Percentiles rank a stretch among this genome's conserved stretches.
Evolutionary conservation across 64 coral and sea anemone species (phyloP).

Genomic region (Actinia tenebrosa): DNA sequence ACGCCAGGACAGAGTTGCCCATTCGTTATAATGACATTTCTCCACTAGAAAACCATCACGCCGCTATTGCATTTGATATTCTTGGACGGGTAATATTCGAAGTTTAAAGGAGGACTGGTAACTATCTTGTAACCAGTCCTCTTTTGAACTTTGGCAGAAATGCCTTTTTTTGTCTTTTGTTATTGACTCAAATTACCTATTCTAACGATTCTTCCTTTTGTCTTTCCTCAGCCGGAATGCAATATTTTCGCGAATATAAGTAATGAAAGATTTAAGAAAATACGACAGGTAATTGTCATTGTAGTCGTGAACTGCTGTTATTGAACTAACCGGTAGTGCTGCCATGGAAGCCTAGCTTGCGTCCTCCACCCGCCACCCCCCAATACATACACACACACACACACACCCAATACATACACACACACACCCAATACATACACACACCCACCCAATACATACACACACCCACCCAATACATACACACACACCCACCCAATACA

Average conservation of each 20-base stretch:
- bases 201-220: not conserved
- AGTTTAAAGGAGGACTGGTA: too few relatives aligned
- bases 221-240: conserved; percentile 54
- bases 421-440: too few relatives aligned
- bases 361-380: too few relatives aligned
- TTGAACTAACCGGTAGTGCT: not conserved
- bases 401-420: too few relatives aligned
- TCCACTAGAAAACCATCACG: conserved; percentile 83
- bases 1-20: conserved; percentile 71
- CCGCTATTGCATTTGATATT: conserved; percentile 73
- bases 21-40: conserved; percentile 91
- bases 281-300: conserved; percentile 53
- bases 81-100: conserved; percentile 39
- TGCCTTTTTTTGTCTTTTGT: not conserved
- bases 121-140: too few relatives aligned
- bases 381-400: too few relatives aligned
- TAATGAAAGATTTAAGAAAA: conserved; percentile 58
- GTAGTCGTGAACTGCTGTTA: not conserved
- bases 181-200: too few relatives aligned
- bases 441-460: too few relatives aligned
- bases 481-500: too few relatives aligned
- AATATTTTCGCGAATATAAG: conserved; percentile 75
- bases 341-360: too few relatives aligned
- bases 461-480: too few relatives aligned
- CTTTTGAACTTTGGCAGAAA: not conserved